Evolutionary conservation across 2,888 invertebrate species (phyloP).

Genomic region (Luperina nickerlii): DNA sequence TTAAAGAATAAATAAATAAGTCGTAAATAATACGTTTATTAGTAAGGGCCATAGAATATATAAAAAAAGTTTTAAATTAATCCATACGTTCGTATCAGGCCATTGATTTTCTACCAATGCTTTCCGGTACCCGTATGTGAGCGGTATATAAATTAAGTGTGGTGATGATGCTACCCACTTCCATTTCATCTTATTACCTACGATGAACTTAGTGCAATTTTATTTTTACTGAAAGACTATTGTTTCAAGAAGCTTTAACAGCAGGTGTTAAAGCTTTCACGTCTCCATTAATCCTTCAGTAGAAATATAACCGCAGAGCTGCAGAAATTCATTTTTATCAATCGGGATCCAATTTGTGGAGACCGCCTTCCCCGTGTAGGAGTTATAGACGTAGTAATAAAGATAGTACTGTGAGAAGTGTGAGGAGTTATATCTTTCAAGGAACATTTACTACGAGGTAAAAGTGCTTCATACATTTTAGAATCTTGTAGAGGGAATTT

Average conservation of each 20-base stretch:
- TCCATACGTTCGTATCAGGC: too few relatives aligned
- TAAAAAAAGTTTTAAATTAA: not conserved
- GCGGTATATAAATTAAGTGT: not conserved
- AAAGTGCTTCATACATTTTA: not conserved
- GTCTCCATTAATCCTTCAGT: slow-evolving; percentile 6
- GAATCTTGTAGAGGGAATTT: not conserved
- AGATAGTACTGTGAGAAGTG: slow-evolving; percentile 4
- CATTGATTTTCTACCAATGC: not conserved
- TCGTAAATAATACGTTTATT: too few relatives aligned
- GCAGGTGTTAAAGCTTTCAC: not conserved
- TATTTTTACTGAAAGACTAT: not conserved
- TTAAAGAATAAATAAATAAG: too few relatives aligned
- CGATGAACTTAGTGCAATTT: not conserved
- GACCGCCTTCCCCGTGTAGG: slow-evolving; percentile 29
- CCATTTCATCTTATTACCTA: not conserved
- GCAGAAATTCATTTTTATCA: slow-evolving; percentile 43
- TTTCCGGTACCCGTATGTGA: not conserved
- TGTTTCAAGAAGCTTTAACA: slow-evolving; percentile 8
- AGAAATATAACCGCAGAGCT: slow-evolving; percentile 4
- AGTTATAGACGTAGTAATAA: slow-evolving; percentile 15
- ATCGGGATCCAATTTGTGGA: slow-evolving; percentile 38
- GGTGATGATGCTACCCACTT: too few relatives aligned
- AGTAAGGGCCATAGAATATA: not conserved
- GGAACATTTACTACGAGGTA: slow-evolving; percentile 6
- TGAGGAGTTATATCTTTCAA: slow-evolving; percentile 28